These are phyloP conservation scores for Sarcophaga carnaria DNA, from an alignment of 2,888 invertebrate genomes.

Conservation along the genomic window DNA sequence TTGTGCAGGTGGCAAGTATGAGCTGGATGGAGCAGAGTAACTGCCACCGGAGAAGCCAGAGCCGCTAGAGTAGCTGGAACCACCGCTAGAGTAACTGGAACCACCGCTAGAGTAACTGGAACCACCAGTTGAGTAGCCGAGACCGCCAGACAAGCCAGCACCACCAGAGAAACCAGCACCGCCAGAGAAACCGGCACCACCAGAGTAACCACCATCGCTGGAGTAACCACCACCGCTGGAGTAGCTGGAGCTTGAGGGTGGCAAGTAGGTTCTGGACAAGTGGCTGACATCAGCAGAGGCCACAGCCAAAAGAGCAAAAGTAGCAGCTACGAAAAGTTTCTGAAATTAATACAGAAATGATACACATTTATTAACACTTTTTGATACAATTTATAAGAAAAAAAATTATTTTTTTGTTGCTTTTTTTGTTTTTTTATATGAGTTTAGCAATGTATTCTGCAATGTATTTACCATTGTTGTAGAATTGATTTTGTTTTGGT, in stretches of 20 bases:
- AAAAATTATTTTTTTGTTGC: not conserved
- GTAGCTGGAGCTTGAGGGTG: constrained; percentile 71
- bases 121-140: constrained; percentile 5
- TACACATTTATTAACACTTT: constrained; percentile 42
- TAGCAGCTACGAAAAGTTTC: constrained; percentile 77
- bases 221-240: constrained; percentile 16
- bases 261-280: constrained; percentile 76
- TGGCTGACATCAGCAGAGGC: constrained; percentile 80
- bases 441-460: not conserved
- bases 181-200: constrained; percentile 69
- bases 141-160: not conserved
- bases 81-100: constrained; percentile 6
- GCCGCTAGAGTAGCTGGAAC: constrained; percentile 62
- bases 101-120: not conserved
- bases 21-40: constrained; percentile 71
- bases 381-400: not conserved
- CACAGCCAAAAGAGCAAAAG: constrained; percentile 76
- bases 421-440: constrained; percentile 37
- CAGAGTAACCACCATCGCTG: constrained; percentile 27
- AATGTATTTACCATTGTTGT: constrained; percentile 76
- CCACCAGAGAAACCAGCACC: constrained; percentile 55
- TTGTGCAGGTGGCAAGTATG: constrained; percentile 75
- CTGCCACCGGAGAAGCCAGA: constrained; percentile 68
- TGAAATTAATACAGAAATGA: constrained; percentile 68
- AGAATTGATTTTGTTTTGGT: constrained; percentile 45